These are phyloP conservation scores for Corythornis vintsioides DNA, from an alignment of 2,113 vertebrate species.

Conservation along the genomic window DNA sequence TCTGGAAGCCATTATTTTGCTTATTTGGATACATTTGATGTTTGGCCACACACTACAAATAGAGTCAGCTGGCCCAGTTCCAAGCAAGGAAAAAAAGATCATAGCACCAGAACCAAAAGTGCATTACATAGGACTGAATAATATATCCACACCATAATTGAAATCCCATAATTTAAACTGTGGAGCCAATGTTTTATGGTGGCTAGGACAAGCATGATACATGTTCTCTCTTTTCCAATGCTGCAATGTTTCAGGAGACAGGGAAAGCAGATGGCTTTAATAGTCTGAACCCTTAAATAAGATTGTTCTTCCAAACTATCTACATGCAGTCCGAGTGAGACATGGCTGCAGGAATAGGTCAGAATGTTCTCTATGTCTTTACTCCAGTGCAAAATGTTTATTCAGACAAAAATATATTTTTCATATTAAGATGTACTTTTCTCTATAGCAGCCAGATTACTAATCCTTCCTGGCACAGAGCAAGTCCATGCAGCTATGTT, in stretches of 20 bases:
- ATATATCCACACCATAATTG: not conserved
- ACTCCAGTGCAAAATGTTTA: not conserved
- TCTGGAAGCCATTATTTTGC: slow-evolving; percentile 51
- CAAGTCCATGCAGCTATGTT: not conserved
- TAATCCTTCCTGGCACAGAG: not conserved
- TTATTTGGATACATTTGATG: slow-evolving; percentile 29
- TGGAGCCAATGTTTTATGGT: not conserved
- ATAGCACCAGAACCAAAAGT: slow-evolving; percentile 1
- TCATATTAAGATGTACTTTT: not conserved
- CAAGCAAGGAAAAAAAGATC: not conserved
- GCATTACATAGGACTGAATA: slow-evolving; percentile 34
- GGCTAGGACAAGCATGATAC: slow-evolving; percentile 1
- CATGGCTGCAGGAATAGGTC: not conserved
- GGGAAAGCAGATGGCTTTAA: slow-evolving; percentile 63
- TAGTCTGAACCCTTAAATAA: slow-evolving; percentile 26
- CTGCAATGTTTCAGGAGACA: not conserved
- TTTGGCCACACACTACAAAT: not conserved
- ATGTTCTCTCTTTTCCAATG: not conserved
- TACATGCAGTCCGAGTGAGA: not conserved
- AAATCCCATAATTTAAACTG: slow-evolving; percentile 31
- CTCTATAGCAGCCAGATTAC: not conserved
- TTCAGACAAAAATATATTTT: not conserved
- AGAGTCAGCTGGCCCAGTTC: not conserved
- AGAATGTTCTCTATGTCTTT: not conserved
- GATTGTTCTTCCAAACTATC: not conserved